Evolutionary conservation across 2,888 invertebrate species (phyloP).

Genomic region (Caenorhabditis sp.): DNA sequence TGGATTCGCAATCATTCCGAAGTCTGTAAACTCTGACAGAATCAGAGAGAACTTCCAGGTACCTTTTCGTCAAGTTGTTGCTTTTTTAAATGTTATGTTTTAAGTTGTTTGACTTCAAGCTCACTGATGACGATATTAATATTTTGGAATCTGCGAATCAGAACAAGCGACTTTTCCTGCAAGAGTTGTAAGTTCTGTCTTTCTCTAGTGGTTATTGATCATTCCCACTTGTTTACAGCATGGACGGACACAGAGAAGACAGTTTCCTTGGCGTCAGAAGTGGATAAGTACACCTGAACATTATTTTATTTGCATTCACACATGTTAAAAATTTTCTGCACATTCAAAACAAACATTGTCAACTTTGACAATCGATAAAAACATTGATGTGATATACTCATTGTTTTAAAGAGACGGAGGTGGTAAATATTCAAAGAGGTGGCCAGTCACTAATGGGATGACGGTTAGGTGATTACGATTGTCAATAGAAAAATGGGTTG

Average conservation of each 20-base stretch:
- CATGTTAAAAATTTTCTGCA: background rate
- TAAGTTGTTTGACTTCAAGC: slow-evolving; percentile 48
- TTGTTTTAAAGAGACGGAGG: too few relatives aligned
- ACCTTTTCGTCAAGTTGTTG: background rate
- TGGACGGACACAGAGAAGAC: slow-evolving; percentile 67
- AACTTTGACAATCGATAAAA: background rate
- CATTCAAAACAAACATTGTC: background rate
- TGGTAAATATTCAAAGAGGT: too few relatives aligned
- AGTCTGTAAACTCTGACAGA: slow-evolving; percentile 36
- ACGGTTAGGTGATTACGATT: too few relatives aligned
- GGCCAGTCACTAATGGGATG: too few relatives aligned
- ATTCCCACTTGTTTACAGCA: slow-evolving; percentile 57
- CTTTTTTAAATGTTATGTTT: background rate
- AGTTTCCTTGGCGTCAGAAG: slow-evolving; percentile 34
- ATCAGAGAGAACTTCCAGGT: slow-evolving; percentile 47
- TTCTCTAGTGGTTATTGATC: too few relatives aligned
- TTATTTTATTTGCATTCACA: background rate
- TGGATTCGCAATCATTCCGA: slow-evolving; percentile 53
- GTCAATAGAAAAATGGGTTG: too few relatives aligned
- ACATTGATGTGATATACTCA: too few relatives aligned
- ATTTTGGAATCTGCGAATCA: slow-evolving; percentile 33
- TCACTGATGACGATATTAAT: slow-evolving; percentile 42
- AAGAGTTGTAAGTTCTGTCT: slow-evolving; percentile 53
- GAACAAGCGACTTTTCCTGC: slow-evolving; percentile 53
- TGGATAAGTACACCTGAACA: background rate